A percentile compares a stretch with the other conserved stretches of the same genome.
These are phyloP conservation scores for Drosophila tristis DNA, from an alignment of 1,140 invertebrate species.

Conservation along the genomic window DNA sequence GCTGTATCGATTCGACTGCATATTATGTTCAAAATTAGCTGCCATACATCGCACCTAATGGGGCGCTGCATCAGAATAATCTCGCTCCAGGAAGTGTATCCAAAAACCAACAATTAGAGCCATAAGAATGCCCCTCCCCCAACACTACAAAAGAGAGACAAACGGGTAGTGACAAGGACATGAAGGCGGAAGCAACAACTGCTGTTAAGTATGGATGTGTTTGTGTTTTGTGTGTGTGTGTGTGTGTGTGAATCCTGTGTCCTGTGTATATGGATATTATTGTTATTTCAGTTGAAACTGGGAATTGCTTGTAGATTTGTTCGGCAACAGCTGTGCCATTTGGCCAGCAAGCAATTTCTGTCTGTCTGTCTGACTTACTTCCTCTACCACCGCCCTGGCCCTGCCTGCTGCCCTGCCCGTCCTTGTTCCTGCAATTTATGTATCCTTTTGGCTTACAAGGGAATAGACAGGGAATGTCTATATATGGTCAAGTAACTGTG, in stretches of 20 bases:
- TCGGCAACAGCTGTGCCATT: constrained; percentile 76
- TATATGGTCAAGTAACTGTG: constrained; percentile 50
- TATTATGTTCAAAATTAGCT: too few relatives aligned
- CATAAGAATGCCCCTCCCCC: constrained; percentile 39
- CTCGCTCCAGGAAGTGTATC: too few relatives aligned
- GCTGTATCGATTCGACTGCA: too few relatives aligned
- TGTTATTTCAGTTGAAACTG: constrained; percentile 73
- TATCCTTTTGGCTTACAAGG: constrained; percentile 78
- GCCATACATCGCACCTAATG: too few relatives aligned
- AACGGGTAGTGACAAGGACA: constrained; percentile 66
- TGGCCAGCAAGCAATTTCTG: constrained; percentile 52
- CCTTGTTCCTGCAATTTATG: constrained; percentile 71
- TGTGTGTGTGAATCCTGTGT: constrained; percentile 13
- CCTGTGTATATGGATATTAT: constrained; percentile 46
- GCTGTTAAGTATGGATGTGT: constrained; percentile 19
- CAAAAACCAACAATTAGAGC: constrained; percentile 20
- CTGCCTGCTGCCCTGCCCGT: constrained; percentile 3
- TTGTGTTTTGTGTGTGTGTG: constrained; percentile 12
- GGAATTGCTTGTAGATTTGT: constrained; percentile 75
- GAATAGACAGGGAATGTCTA: constrained; percentile 52
- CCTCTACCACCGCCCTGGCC: constrained; percentile 18
- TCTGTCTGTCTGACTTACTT: constrained; percentile 17
- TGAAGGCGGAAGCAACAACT: constrained; percentile 77
- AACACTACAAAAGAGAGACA: too few relatives aligned
- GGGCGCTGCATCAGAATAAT: constrained; percentile 6